Evolutionary conservation across 2,888 invertebrate genomes (phyloP), one percentile per base, ranked within the genome.

Genomic region (Alloplasta piceator): DNA sequence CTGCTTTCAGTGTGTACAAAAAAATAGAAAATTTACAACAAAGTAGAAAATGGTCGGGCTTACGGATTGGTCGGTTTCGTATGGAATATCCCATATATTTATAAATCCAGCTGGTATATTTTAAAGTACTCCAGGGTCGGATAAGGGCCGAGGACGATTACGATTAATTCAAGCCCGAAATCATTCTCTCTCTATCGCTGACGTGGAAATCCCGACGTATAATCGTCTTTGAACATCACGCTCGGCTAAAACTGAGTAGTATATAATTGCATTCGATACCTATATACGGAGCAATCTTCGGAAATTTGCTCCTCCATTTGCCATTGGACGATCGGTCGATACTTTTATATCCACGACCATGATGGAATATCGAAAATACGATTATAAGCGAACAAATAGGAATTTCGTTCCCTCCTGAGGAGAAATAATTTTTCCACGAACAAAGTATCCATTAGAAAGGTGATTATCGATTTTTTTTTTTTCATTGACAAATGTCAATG

Each of bases 71-170:
- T n/a, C n/a, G n/a, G n/a, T n/a, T n/a, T n/a, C n/a, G n/a, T n/a
- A n/a, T n/a, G n/a, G n/a, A n/a, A 48, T n/a, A n/a, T 48, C 48
- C 48, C 48, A 12, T 12, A 52, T 61, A 50, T 5, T 14, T 6
- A 16, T 50, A 60, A 72, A 26, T 26, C 3, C 1, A 26, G 26
- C 26, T 26, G 26, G 26, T 26, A 26, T 26, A 26, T 26, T 1
- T 26, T 26, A 26, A 26, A 26, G 26, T 26, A 26, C 26, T 26
- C 3, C 26, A 71, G 48, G 58, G 60, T 38, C 10, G 56, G 52
- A 63, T 63, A 78, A 72, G 72, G 78, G 41, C 78, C 68, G 73
- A 68, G 78, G 68, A 73, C 68, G 63, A 63, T 78, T 78, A 50
- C 36, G 26, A 26, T 39, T 50, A 68, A 78, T 73, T 48, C 48